Conservation (phyloP, 2,888 invertebrate genomes). For the Drosophila kuntzei region DNA sequence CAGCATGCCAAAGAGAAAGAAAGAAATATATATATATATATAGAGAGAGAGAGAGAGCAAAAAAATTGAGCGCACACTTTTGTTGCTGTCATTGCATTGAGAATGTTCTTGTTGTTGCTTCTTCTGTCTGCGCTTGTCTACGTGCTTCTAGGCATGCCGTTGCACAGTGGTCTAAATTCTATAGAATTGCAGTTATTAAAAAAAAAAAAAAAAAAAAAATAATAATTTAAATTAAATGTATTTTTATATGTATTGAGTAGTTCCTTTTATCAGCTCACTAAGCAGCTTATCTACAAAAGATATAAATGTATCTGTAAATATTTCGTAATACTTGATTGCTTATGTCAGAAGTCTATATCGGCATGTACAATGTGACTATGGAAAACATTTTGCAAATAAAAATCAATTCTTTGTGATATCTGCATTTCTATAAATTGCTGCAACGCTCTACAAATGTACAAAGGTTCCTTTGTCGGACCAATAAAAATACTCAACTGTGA, state of each 20-base stretch:
- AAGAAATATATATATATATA: conserved; percentile 6
- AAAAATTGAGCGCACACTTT: conserved; percentile 22
- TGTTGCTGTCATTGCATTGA: conserved; percentile 21
- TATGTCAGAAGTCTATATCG: neutral
- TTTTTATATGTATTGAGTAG: no score
- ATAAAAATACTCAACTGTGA: neutral
- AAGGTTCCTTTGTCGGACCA: neutral
- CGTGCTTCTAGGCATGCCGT: conserved; percentile 50
- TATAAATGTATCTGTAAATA: conserved; percentile 6
- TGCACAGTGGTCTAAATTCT: conserved; percentile 43
- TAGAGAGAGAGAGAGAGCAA: conserved; percentile 20
- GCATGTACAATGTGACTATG: neutral
- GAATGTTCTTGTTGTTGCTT: conserved; percentile 24
- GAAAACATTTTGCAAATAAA: neutral
- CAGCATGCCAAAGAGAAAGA: conserved; percentile 5
- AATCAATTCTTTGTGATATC: conserved; percentile 1
- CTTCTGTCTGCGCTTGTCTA: conserved; percentile 50
- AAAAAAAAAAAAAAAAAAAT: no score
- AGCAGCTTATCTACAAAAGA: conserved; percentile 20
- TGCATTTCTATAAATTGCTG: neutral
- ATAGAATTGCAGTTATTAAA: conserved; percentile 21
- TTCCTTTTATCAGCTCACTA: conserved; percentile 8
- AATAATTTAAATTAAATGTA: no score
- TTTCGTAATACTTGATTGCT: conserved; percentile 13
- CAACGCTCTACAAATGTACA: neutral